Percentiles rank a stretch among this genome's conserved stretches.
These are phyloP conservation scores for Nysson spinosus DNA, from an alignment of 2,888 invertebrate species.

Conservation along the genomic window DNA sequence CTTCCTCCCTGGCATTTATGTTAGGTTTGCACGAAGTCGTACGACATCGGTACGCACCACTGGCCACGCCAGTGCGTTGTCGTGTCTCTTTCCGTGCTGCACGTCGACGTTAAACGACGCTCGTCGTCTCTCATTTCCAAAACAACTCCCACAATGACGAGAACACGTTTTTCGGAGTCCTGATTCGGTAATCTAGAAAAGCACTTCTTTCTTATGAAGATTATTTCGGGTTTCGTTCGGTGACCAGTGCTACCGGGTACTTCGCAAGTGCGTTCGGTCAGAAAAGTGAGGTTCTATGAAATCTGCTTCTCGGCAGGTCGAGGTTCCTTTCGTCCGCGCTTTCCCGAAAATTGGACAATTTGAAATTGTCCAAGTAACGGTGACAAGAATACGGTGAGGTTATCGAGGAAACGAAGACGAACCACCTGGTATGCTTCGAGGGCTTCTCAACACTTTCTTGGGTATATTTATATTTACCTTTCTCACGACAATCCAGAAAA, in stretches of 20 bases:
- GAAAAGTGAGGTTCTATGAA: no score
- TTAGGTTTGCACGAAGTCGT: constrained; percentile 1
- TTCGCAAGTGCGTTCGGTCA: no score
- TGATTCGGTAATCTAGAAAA: no score
- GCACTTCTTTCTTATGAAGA: no score
- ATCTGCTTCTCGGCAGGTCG: no score
- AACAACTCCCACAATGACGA: constrained; percentile 17
- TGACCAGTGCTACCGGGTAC: no score
- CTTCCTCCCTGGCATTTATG: constrained; percentile 28
- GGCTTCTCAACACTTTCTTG: constrained; percentile 66
- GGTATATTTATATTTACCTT: constrained; percentile 60
- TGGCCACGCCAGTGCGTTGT: constrained; percentile 27
- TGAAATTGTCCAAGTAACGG: no score
- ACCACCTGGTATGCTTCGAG: constrained; percentile 69
- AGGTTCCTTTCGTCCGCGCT: no score
- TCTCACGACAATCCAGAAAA: no score
- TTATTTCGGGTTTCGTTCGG: no score
- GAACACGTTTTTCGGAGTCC: constrained; percentile 2
- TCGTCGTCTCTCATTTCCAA: not conserved
- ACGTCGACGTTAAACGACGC: constrained; percentile 13
- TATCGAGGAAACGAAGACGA: constrained; percentile 7
- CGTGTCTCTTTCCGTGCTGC: constrained; percentile 34
- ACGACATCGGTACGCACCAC: not conserved
- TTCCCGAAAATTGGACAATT: no score
- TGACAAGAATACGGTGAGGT: constrained; percentile 14